Conservation (phyloP, 1,140 invertebrate genomes). For the Protaetia brevitarsis region DNA sequence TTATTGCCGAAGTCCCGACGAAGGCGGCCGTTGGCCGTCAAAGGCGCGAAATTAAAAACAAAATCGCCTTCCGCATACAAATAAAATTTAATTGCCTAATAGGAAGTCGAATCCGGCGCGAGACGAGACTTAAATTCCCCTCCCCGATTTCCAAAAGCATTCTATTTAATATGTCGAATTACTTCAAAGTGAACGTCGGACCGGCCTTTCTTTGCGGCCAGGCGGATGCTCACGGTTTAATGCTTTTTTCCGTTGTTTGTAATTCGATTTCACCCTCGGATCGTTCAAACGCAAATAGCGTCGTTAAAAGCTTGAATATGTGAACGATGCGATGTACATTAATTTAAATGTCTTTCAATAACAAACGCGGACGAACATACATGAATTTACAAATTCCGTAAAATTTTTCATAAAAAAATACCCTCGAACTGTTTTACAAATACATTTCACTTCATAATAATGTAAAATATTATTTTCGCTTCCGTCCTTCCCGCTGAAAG, state of each 20-base stretch:
- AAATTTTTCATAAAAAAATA: no score
- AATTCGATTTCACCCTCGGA: background rate
- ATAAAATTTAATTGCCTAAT: background rate
- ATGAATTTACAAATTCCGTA: no score
- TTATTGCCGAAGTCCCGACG: constrained; percentile 4
- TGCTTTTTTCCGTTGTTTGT: background rate
- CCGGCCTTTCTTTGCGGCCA: background rate
- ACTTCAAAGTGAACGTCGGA: background rate
- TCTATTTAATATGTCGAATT: background rate
- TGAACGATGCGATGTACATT: no score
- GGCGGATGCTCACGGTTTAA: background rate
- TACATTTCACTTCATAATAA: no score
- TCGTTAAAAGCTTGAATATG: no score
- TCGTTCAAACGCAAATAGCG: no score
- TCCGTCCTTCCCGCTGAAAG: no score
- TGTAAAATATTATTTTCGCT: no score
- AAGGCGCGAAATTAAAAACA: constrained; percentile 12
- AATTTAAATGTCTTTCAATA: no score
- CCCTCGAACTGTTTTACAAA: no score
- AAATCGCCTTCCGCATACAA: background rate
- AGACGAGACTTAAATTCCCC: background rate
- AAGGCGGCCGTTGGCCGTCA: background rate
- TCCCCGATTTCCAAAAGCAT: background rate
- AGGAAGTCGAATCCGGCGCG: background rate
- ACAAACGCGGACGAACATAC: no score